Conservation (phyloP, 1,140 invertebrate species). For the Dolichoris vasculosae region DNA sequence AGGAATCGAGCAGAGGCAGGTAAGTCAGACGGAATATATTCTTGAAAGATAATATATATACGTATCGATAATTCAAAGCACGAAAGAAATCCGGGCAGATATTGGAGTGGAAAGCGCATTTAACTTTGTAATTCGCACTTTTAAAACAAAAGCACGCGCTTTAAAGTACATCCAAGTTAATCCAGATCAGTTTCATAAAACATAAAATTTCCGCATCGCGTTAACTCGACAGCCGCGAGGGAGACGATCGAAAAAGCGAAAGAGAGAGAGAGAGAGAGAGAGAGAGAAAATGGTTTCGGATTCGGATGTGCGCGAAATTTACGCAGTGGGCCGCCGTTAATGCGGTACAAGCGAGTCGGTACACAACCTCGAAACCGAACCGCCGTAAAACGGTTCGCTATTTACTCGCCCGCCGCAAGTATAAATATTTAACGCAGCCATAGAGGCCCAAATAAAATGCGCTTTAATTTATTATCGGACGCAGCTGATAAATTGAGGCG, state of each 20-base stretch:
- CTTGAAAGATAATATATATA: too few relatives aligned
- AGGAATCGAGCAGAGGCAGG: neutral
- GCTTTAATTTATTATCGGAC: conserved; percentile 58
- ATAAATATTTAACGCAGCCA: conserved; percentile 61
- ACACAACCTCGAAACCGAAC: neutral
- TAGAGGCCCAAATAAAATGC: conserved; percentile 58
- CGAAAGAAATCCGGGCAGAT: too few relatives aligned
- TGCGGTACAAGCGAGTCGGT: neutral
- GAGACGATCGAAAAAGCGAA: too few relatives aligned
- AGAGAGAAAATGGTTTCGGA: neutral
- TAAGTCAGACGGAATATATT: neutral
- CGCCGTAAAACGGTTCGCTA: neutral
- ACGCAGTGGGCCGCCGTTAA: neutral
- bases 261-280: too few relatives aligned
- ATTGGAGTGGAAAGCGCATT: too few relatives aligned
- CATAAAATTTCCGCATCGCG: neutral
- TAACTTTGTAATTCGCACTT: neutral
- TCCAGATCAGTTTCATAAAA: neutral
- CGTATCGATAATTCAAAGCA: too few relatives aligned
- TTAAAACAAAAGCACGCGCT: neutral
- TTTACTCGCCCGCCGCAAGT: conserved; percentile 12
- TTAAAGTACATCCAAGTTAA: neutral
- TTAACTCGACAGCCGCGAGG: neutral
- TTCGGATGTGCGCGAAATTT: neutral
- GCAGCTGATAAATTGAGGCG: conserved; percentile 58